Evolutionary conservation across 2,797 vertebrate genomes (phyloP).

Genomic region (Amblyopsis hoosieri): DNA sequence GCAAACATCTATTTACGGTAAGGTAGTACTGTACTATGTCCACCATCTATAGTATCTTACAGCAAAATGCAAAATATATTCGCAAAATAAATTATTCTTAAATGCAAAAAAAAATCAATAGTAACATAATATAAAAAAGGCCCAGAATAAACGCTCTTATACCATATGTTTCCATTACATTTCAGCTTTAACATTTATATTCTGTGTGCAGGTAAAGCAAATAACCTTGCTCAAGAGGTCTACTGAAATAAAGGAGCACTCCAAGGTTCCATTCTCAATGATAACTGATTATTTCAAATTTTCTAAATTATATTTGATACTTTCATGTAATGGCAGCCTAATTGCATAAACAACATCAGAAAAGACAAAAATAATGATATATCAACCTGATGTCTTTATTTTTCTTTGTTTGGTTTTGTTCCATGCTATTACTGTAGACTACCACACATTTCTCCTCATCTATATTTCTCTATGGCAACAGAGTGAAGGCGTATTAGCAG

Average conservation of each 20-base stretch:
- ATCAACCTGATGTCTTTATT: no score
- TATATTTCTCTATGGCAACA: slow-evolving; percentile 21
- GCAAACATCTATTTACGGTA: no score
- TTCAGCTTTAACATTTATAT: slow-evolving; percentile 13
- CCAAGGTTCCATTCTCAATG: slow-evolving; percentile 35
- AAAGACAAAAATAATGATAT: no score
- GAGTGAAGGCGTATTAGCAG: slow-evolving; percentile 75
- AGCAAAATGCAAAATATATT: no score
- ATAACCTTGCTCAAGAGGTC: slow-evolving; percentile 48
- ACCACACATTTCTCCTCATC: slow-evolving; percentile 27
- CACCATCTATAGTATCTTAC: no score
- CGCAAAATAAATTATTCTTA: no score
- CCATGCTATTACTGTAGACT: no score
- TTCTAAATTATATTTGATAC: neutral
- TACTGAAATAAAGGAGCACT: slow-evolving; percentile 40
- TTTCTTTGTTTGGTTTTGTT: no score
- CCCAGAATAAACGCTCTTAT: no score
- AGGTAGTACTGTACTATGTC: no score
- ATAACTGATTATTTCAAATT: slow-evolving; percentile 21
- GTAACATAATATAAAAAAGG: no score
- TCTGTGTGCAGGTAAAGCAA: slow-evolving; percentile 54
- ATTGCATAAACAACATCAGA: neutral
- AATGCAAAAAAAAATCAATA: no score
- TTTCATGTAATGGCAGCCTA: neutral
- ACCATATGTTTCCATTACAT: slow-evolving; percentile 7